Percentiles rank a stretch among this genome's conserved stretches.
Evolutionary conservation across 2,888 invertebrate genomes (phyloP).

Genomic region (Pteria penguin): DNA sequence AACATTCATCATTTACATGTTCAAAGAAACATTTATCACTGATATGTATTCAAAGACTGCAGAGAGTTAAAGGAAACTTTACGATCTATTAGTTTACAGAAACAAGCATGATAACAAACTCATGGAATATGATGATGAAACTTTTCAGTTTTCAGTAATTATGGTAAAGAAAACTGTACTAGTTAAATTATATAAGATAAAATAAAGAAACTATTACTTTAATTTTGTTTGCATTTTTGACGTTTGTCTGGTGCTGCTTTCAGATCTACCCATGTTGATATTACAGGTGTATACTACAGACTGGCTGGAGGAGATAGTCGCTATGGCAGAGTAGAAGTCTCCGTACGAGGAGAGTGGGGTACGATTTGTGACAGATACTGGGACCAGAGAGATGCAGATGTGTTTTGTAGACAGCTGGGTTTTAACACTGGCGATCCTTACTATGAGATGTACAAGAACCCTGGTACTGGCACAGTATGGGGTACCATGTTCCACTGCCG

Average conservation of each 20-base stretch:
- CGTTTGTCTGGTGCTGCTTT: background rate
- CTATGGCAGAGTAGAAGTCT: slow-evolving; percentile 83
- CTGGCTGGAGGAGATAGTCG: slow-evolving; percentile 58
- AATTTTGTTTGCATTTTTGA: background rate
- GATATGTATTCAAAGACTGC: too few relatives aligned
- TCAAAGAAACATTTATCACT: too few relatives aligned
- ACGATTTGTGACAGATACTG: slow-evolving; percentile 88
- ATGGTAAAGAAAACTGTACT: too few relatives aligned
- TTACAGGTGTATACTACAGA: slow-evolving; percentile 60
- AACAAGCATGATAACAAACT: too few relatives aligned
- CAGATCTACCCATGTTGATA: background rate
- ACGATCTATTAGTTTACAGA: too few relatives aligned
- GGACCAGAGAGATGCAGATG: slow-evolving; percentile 86
- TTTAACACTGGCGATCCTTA: slow-evolving; percentile 63
- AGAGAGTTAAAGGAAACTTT: too few relatives aligned
- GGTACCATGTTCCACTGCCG: slow-evolving; percentile 65
- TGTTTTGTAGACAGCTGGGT: slow-evolving; percentile 77
- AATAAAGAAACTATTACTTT: too few relatives aligned
- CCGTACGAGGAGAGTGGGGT: slow-evolving; percentile 86
- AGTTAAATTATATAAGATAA: too few relatives aligned
- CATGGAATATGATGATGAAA: too few relatives aligned
- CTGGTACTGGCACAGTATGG: slow-evolving; percentile 68
- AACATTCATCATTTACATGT: too few relatives aligned
- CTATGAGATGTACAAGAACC: slow-evolving; percentile 48
- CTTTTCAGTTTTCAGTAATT: too few relatives aligned